Conservation (phyloP, 2,113 vertebrate species). For the Hippocampus abdominalis region DNA sequence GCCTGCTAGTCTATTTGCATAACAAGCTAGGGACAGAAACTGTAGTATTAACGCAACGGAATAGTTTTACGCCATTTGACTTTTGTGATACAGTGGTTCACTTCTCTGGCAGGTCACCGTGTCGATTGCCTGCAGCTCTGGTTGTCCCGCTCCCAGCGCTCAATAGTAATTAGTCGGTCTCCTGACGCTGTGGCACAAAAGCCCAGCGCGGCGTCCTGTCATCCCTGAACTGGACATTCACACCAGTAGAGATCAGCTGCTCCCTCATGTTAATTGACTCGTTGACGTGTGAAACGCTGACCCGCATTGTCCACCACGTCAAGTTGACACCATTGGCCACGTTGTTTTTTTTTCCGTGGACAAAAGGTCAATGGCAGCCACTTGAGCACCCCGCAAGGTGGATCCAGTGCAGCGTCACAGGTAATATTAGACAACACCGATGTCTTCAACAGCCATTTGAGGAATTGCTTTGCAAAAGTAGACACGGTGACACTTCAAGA, state of each 20-base stretch:
- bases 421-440: not conserved
- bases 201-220: not conserved
- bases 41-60: too few relatives aligned
- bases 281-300: constrained; percentile 36
- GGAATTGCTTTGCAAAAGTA: not conserved
- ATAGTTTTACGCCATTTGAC: not conserved
- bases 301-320: constrained; percentile 7
- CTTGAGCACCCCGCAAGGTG: not conserved
- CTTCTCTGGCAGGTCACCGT: not conserved
- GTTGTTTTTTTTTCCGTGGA: constrained; percentile 39
- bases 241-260: constrained; percentile 12
- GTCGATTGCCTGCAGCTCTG: not conserved
- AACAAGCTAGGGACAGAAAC: too few relatives aligned
- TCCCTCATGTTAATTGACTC: constrained; percentile 39
- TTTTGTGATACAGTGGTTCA: not conserved
- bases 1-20: too few relatives aligned
- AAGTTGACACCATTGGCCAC: constrained; percentile 11
- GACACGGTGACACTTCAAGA: not conserved
- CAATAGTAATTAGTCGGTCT: constrained; percentile 46
- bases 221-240: constrained; percentile 13
- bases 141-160: not conserved
- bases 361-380: constrained; percentile 35
- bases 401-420: not conserved
- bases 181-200: constrained; percentile 35
- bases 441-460: not conserved